These are phyloP conservation scores for Gortyna flavago DNA, from an alignment of 2,888 invertebrate genomes.

Conservation along the genomic window DNA sequence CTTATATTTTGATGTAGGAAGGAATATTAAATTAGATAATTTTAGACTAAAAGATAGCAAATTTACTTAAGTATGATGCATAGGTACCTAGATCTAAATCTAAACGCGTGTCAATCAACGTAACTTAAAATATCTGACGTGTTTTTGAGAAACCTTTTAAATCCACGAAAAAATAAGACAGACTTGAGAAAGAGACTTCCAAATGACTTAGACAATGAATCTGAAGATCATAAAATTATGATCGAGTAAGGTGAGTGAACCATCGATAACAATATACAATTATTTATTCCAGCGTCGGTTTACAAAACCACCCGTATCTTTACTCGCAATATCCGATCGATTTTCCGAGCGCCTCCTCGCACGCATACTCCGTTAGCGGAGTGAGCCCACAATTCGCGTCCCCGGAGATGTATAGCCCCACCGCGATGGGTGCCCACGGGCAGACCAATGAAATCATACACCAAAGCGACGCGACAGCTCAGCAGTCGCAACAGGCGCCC, in stretches of 20 bases:
- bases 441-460: conserved; percentile 86
- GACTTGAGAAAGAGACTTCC: conserved; percentile 6
- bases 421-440: conserved; percentile 81
- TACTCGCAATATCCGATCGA: conserved; percentile 90
- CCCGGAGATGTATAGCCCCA: conserved; percentile 87
- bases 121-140: background rate
- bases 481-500: conserved; percentile 89
- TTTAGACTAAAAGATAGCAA: background rate
- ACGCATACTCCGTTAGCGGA: conserved; percentile 89
- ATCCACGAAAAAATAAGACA: conserved; percentile 7
- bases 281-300: conserved; percentile 88
- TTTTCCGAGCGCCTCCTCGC: conserved; percentile 89
- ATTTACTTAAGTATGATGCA: background rate
- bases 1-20: background rate
- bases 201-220: conserved; percentile 1
- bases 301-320: conserved; percentile 88
- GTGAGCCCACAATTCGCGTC: conserved; percentile 87
- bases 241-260: conserved; percentile 38
- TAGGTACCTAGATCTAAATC: too few species aligned
- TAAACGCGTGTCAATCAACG: conserved; percentile 11
- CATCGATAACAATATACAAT: conserved; percentile 72
- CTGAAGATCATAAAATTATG: background rate
- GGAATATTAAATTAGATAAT: conserved; percentile 6
- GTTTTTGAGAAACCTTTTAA: background rate
- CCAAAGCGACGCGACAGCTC: conserved; percentile 86